phyloP scores from a whole-genome alignment of 2,797 vertebrate genomes.

The Arnoldichthys spilopterus region DNA sequence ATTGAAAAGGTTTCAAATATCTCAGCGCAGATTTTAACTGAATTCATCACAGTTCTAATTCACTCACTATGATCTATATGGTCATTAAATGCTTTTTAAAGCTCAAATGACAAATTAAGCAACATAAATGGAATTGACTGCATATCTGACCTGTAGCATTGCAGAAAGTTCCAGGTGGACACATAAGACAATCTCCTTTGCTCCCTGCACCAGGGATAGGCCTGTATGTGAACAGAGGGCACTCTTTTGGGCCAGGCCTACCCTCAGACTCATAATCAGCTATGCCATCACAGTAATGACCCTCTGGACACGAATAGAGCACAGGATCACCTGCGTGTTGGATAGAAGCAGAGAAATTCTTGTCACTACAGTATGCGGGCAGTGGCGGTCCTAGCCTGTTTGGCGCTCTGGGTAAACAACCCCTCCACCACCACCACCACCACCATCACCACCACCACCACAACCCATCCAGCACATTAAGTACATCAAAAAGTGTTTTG shows the following conservation, averaged over 20 bases:
- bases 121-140: background rate
- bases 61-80: background rate
- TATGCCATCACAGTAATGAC: slow-evolving; percentile 85
- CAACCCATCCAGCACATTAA: no score
- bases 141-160: slow-evolving; percentile 78
- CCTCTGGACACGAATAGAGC: slow-evolving; percentile 79
- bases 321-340: slow-evolving; percentile 75
- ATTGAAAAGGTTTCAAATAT: background rate
- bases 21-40: background rate
- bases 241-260: slow-evolving; percentile 75
- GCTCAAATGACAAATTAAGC: background rate
- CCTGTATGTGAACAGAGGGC: slow-evolving; percentile 83
- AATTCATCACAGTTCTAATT: background rate
- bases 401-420: no score
- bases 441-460: no score
- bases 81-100: background rate
- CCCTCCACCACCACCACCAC: no score
- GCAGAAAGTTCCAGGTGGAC: slow-evolving; percentile 84
- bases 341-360: slow-evolving; percentile 3
- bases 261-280: slow-evolving; percentile 63
- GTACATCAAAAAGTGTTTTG: background rate
- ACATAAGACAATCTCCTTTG: slow-evolving; percentile 80
- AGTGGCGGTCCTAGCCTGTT: no score
- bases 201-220: slow-evolving; percentile 77
- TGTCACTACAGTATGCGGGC: background rate